Evolutionary conservation across 2,797 vertebrate genomes (phyloP).

Genomic region (Sebastes minor): DNA sequence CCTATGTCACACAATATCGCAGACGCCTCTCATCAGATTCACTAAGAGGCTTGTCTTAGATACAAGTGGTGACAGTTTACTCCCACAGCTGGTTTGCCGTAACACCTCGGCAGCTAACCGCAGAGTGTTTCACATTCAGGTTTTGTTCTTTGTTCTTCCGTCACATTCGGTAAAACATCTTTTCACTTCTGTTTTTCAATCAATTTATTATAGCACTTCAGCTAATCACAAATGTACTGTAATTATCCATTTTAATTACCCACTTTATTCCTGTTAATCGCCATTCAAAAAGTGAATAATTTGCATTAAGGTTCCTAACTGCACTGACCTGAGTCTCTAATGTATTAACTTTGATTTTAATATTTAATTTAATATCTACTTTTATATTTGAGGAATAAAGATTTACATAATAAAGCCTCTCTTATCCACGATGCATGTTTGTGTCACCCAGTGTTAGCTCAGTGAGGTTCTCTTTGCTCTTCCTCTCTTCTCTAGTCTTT

Average conservation of each 20-base stretch:
- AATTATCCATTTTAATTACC: neutral
- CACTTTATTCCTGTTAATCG: neutral
- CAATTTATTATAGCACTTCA: neutral
- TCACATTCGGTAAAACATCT: neutral
- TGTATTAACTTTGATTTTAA: neutral
- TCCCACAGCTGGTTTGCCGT: neutral
- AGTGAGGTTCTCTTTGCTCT: neutral
- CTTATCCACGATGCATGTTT: neutral
- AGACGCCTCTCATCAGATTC: neutral
- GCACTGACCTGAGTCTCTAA: neutral
- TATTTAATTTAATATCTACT: neutral
- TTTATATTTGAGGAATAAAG: neutral
- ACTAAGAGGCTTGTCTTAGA: neutral
- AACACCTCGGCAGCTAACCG: neutral
- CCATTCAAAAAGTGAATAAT: neutral
- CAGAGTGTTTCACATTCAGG: conserved; percentile 1
- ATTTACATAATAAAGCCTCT: neutral
- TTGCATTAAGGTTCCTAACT: neutral
- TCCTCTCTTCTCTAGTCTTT: neutral
- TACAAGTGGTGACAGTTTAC: neutral
- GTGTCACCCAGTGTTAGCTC: neutral
- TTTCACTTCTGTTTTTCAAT: conserved; percentile 36
- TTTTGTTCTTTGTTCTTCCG: conserved; percentile 9
- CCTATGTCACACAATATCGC: neutral
- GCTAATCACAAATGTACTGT: neutral